Base-by-base conservation (phyloP, 2,797 vertebrate species). In the Muscicapa striata region DNA sequence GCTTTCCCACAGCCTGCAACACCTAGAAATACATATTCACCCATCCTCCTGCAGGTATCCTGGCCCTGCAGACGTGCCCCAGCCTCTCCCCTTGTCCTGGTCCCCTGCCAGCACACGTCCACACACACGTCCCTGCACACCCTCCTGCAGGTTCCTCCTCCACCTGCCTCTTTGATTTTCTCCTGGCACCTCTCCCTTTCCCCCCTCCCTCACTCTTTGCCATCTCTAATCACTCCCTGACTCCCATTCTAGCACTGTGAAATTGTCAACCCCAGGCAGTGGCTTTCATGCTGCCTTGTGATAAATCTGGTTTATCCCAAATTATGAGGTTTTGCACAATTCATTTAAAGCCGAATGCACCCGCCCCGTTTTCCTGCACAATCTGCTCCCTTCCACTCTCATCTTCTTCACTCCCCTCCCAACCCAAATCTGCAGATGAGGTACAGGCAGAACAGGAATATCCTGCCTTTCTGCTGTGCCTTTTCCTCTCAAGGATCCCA, bases 301-400 rank as follows among this genome's bases (percentile, higher is more conserved):
- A 89, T 83, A 41, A 83, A 93, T 73, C 68, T 34, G 29, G 45
- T 87, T 95, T 82, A 54, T 52, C 83, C 89, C 84, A 89, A 95
- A 91, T 83, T 24, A 89, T 0, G 12, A 85, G 92, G 66, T 27
- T 90, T 70, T 78, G 78, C 90, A 92, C 73, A 45, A 87, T 59
- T 84, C 66, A 22, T 55, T 91, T 59, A 57, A 61, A 70, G 84
- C 76, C 16, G 43, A 84, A 21, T 11, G 75, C 51, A 21, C 49
- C 73, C 23, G 0, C 66, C 81, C 73, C 13, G 0, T 73, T 75
- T 73, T 88, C 74, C 67, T 43, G 58, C 69, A 72, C 49, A 52
- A 79, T 62, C 40, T 2, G 0, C 51, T 87, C 62, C 66, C 58
- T 86, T 91, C 83, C 34, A 7, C 57, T 86, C 72, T 72, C 46